Evolutionary conservation across 2,113 vertebrate genomes (phyloP).

Genomic region (Pedetes capensis): DNA sequence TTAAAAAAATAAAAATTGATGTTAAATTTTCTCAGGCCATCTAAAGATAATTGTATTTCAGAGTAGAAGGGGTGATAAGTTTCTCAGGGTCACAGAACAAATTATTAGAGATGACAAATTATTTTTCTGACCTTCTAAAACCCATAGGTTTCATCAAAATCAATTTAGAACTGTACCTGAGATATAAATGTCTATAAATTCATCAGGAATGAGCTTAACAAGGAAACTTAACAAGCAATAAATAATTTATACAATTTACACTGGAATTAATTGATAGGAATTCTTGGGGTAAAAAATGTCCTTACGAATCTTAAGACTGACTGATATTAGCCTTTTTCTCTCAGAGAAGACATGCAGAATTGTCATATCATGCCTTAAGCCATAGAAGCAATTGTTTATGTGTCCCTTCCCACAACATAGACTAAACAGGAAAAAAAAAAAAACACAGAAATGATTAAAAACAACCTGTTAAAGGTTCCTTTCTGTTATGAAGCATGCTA

Average conservation of each 20-base stretch:
- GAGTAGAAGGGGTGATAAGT: neutral
- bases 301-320: neutral
- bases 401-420: neutral
- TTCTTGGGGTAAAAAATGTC: neutral
- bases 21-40: neutral
- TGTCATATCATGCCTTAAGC: neutral
- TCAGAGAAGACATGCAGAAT: neutral
- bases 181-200: neutral
- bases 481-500: neutral
- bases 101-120: neutral
- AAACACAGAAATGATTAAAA: neutral
- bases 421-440: neutral
- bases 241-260: neutral
- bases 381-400: neutral
- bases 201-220: neutral
- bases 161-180: neutral
- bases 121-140: neutral
- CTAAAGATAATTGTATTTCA: neutral
- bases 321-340: neutral
- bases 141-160: neutral
- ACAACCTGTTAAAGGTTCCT: neutral
- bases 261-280: neutral
- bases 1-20: neutral
- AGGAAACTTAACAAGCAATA: neutral
- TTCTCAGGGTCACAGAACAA: neutral